Percentiles rank a stretch among this genome's conserved stretches.
These are phyloP conservation scores for Sebastes diaconus DNA, from an alignment of 2,797 vertebrate species.

Conservation along the genomic window DNA sequence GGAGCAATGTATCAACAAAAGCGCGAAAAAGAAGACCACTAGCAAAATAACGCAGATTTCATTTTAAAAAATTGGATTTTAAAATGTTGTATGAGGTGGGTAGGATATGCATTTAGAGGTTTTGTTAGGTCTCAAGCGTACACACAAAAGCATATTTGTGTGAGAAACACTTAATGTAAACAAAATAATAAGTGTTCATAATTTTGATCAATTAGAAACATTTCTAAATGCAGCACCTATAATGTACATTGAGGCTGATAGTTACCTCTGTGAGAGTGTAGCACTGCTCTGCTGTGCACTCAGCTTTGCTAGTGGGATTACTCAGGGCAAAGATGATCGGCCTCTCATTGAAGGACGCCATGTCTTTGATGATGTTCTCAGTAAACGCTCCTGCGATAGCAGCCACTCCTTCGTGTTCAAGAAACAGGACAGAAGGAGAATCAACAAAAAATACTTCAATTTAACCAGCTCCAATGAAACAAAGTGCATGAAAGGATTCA, in stretches of 20 bases:
- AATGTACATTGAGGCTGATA: neutral
- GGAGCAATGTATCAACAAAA: neutral
- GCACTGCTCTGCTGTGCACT: constrained; percentile 98
- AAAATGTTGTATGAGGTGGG: neutral
- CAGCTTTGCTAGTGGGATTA: constrained; percentile 98
- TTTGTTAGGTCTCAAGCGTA: neutral
- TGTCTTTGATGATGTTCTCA: constrained; percentile 92
- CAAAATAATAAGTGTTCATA: neutral
- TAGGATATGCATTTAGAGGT: neutral
- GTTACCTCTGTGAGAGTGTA: constrained; percentile 92
- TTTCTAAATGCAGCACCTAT: neutral
- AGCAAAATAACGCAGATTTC: neutral
- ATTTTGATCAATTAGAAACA: neutral
- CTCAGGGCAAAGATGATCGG: constrained; percentile 97
- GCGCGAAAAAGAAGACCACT: accelerated
- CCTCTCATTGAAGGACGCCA: constrained; percentile 92
- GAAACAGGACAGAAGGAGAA: constrained; percentile 1
- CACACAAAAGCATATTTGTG: neutral
- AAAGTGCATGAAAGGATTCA: neutral
- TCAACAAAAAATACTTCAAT: neutral
- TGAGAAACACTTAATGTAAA: neutral
- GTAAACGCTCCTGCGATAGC: constrained; percentile 94
- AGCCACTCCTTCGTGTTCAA: constrained; percentile 87
- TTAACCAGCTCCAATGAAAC: neutral
- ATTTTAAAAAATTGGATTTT: neutral